These are phyloP conservation scores for Erannis defoliaria DNA, from an alignment of 2,888 invertebrate species.

Conservation along the genomic window DNA sequence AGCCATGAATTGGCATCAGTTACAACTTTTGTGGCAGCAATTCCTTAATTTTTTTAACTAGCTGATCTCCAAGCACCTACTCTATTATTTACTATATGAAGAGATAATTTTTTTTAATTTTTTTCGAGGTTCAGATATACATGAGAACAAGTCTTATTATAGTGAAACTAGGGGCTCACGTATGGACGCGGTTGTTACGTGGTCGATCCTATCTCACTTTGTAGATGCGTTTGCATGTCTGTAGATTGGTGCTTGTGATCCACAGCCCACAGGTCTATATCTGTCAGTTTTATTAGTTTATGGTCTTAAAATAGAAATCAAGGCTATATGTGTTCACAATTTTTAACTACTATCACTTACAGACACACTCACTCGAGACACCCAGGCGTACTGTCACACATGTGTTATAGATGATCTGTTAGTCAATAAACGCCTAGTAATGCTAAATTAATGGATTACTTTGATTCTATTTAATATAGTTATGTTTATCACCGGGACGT, in stretches of 20 bases:
- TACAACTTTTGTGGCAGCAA: neutral
- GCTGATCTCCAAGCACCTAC: neutral
- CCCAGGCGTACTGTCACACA: too few relatives aligned
- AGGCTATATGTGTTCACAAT: neutral
- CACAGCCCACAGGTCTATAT: conserved; percentile 43
- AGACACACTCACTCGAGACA: too few relatives aligned
- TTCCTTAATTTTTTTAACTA: neutral
- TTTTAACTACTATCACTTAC: too few relatives aligned
- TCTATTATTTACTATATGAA: neutral
- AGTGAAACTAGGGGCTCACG: conserved; percentile 74
- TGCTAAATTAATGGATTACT: too few relatives aligned
- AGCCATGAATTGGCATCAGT: too few relatives aligned
- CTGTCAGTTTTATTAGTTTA: conserved; percentile 31
- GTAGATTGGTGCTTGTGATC: conserved; percentile 61
- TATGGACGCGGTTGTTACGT: conserved; percentile 63
- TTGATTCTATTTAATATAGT: too few relatives aligned
- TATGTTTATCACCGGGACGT: too few relatives aligned
- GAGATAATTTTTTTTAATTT: conserved; percentile 11
- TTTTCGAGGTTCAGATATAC: conserved; percentile 56
- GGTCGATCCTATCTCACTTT: conserved; percentile 66
- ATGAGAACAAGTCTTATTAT: conserved; percentile 83
- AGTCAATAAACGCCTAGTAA: too few relatives aligned
- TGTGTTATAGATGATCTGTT: neutral
- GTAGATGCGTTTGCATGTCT: conserved; percentile 24
- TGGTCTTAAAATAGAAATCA: conserved; percentile 34